Evolutionary conservation across 2,113 vertebrate genomes (phyloP), one percentile per base, ranked within the genome.

Genomic region (Hippopotamus amphibius): DNA sequence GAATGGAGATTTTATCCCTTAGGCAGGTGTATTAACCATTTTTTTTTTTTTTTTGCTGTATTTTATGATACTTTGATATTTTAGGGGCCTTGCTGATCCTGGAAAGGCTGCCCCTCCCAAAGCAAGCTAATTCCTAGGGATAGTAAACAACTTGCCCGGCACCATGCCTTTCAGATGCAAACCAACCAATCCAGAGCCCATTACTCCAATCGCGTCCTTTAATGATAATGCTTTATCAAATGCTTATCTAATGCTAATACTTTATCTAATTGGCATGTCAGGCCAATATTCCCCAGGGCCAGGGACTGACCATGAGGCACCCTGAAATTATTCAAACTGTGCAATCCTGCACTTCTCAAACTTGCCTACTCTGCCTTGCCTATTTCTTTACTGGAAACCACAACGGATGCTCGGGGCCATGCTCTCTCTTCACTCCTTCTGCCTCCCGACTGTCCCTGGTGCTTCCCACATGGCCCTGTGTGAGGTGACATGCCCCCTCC

Each of bases 201-300:
- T 0, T 7, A 0, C 22, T 10, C 5, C 9, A 26, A 2, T 7
- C 16, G 1, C 41, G 57, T 43, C 26, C 33, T 59, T 53, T 33
- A 28, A 82, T 0, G 2, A 59, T 48, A 41, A 4, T 37, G 37
- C 37, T 37, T 37, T 37, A 37, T 37, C 37, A 37, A 37, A 37
- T 37, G 37, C 37, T 37, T 7, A 13, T 46, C 33, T 33, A 28
- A 82, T 0, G 2, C 66, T 48, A 41, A 4, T 37, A 37, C 37
- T 37, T 37, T 37, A 37, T 37, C 37, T 37, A 37, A 37, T 37
- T 37, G 37, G 37, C 15, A 5, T 2, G 12, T 7, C 15, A 19
- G 50, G 30, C 37, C 69, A 7, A 7, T 0, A 7, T n/a, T 24
- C 26, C 17, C 41, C 41, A 50, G 46, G 48, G 10, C 6, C 55